Conservation (phyloP, 53 echinoderm and acorn worm species). For the Holothuria leucospilota region DNA sequence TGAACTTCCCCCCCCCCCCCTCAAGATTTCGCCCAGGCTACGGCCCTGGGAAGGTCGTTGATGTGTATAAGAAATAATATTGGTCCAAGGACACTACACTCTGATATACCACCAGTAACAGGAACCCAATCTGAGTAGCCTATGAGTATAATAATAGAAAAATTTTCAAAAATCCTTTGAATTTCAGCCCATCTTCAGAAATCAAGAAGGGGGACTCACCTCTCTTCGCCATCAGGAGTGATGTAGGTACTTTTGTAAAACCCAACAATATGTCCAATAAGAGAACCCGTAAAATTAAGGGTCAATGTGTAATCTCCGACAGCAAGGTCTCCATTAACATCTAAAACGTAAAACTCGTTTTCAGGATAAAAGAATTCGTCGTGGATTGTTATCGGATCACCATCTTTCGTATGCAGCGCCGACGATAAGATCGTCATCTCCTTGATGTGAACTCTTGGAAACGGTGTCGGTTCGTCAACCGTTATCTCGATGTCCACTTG, state of each 20-base stretch:
- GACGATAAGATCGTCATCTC: slow-evolving; percentile 68
- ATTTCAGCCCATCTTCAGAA: too few species aligned
- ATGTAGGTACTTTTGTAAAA: slow-evolving; percentile 92
- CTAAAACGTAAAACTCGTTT: slow-evolving; percentile 81
- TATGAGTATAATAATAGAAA: too few species aligned
- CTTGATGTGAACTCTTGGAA: slow-evolving; percentile 83
- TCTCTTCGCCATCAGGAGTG: slow-evolving; percentile 66
- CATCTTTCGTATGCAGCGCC: slow-evolving; percentile 46
- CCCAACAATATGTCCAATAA: slow-evolving; percentile 75
- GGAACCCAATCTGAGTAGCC: too few species aligned
- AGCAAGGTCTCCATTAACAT: background rate
- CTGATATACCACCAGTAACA: too few species aligned
- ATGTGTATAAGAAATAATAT: too few species aligned
- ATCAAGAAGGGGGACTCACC: slow-evolving; percentile 53
- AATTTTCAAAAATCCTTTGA: too few species aligned
- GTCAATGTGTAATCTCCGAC: slow-evolving; percentile 25
- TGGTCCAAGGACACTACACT: too few species aligned
- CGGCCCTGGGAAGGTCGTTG: too few species aligned
- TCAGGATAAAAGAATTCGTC: slow-evolving; percentile 52
- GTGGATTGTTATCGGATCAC: background rate
- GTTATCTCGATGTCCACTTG: slow-evolving; percentile 70
- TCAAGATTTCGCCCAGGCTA: too few species aligned
- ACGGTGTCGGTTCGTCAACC: slow-evolving; percentile 37
- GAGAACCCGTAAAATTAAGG: slow-evolving; percentile 61
- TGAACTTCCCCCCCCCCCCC: too few species aligned